A percentile compares a stretch with the other conserved stretches of the same genome.
Conservation (phyloP, 2,113 vertebrate species). For the Holacanthus passer region DNA sequence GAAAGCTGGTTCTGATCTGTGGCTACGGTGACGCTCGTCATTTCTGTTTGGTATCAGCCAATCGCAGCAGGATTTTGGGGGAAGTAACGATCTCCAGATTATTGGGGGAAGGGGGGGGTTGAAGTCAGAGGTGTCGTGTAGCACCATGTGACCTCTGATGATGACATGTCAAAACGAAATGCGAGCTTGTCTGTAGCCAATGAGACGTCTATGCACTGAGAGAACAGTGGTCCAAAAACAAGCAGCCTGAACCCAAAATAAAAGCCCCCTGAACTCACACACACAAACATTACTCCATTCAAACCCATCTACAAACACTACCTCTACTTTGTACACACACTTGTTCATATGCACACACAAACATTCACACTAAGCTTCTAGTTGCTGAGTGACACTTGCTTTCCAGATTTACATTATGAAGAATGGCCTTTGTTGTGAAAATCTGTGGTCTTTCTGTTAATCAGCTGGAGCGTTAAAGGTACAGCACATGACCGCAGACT, state of each 20-base stretch:
- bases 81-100: background rate
- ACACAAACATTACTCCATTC: conserved; percentile 42
- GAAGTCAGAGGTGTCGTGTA: background rate
- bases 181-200: conserved; percentile 9
- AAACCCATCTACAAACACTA: conserved; percentile 66
- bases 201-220: conserved; percentile 67
- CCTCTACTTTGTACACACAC: conserved; percentile 66
- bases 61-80: background rate
- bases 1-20: conserved; percentile 21
- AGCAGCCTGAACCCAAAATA: conserved; percentile 56
- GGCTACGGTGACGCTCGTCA: background rate
- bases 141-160: background rate
- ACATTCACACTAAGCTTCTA: conserved; percentile 21
- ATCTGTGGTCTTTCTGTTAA: background rate
- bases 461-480: conserved; percentile 42
- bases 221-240: conserved; percentile 60
- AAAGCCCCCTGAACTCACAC: background rate
- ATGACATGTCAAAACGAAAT: background rate
- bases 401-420: conserved; percentile 6
- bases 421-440: conserved; percentile 38
- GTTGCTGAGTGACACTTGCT: conserved; percentile 26
- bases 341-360: conserved; percentile 4
- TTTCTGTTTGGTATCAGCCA: background rate
- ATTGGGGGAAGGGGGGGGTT: background rate
- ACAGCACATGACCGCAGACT: background rate